phyloP scores from a whole-genome alignment of 2,113 vertebrate species.

The Sarotherodon lohbergeri region DNA sequence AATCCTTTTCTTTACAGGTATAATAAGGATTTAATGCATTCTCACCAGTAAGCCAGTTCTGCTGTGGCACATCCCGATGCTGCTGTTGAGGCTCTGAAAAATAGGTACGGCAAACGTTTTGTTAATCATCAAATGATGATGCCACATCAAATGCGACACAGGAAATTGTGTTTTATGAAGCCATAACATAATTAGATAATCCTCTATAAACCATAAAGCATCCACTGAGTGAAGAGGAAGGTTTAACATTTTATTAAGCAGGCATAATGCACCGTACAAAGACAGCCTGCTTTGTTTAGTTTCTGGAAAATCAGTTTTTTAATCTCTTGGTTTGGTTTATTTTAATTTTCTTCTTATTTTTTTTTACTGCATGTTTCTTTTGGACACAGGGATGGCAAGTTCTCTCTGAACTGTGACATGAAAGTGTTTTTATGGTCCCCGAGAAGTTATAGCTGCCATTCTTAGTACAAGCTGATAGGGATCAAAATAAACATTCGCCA shows the following conservation, averaged over 20 bases:
- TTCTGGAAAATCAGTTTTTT: not conserved
- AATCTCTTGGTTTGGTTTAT: not conserved
- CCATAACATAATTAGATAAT: not conserved
- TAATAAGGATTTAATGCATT: not conserved
- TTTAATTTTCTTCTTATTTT: not conserved
- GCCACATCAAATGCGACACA: not conserved
- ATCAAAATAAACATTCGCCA: not conserved
- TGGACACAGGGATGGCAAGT: not conserved
- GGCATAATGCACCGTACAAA: not conserved
- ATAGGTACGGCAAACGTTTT: not conserved
- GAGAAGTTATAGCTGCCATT: not conserved
- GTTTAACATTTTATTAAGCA: not conserved
- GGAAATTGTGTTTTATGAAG: not conserved
- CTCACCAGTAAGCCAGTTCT: conserved; percentile 64
- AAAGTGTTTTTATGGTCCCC: not conserved
- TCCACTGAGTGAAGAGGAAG: not conserved
- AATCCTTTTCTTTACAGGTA: not conserved
- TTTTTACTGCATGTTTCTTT: not conserved
- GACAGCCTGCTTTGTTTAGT: not conserved
- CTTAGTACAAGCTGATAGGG: not conserved
- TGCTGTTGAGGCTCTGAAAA: conserved; percentile 72
- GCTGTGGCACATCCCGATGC: conserved; percentile 61
- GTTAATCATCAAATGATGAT: not conserved
- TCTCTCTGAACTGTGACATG: not conserved
- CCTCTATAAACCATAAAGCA: not conserved